Conservation (phyloP, 1,140 invertebrate species). For the Brachionus sp. region DNA sequence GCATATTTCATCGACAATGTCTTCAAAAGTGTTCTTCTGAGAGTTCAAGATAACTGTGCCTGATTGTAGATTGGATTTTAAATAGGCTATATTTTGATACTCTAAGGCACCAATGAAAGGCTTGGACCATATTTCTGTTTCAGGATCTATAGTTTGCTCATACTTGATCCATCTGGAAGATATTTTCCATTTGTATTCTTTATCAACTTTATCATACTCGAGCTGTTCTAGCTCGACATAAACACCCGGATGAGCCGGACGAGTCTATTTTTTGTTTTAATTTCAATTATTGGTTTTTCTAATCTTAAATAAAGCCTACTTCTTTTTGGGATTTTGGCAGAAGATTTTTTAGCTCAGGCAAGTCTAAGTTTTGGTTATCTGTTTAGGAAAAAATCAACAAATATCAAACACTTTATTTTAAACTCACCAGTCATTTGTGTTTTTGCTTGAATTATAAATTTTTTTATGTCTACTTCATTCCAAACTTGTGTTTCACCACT, state of each 20-base stretch:
- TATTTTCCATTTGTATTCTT: conserved; percentile 23
- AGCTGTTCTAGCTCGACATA: conserved; percentile 35
- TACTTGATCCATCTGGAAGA: conserved; percentile 44
- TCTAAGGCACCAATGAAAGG: conserved; percentile 36
- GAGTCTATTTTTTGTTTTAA: too few species aligned
- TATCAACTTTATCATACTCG: neutral
- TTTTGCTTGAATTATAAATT: neutral
- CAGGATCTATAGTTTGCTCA: conserved; percentile 35
- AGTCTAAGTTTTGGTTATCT: neutral
- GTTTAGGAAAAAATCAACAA: neutral
- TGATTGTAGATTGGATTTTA: conserved; percentile 12
- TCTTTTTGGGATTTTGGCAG: neutral
- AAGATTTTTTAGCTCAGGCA: neutral
- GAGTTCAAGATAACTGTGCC: conserved; percentile 32
- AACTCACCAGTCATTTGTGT: neutral
- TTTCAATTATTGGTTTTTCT: neutral
- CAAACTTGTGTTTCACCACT: neutral
- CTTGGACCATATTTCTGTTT: conserved; percentile 34
- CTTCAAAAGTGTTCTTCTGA: conserved; percentile 15
- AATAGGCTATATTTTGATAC: conserved; percentile 40
- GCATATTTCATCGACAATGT: conserved; percentile 19
- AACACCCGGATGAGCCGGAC: neutral
- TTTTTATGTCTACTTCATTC: conserved; percentile 19
- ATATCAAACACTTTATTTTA: neutral
- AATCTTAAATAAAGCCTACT: neutral